phyloP scores from a whole-genome alignment of 2,797 vertebrate genomes.

The Cyclopterus lumpus region DNA sequence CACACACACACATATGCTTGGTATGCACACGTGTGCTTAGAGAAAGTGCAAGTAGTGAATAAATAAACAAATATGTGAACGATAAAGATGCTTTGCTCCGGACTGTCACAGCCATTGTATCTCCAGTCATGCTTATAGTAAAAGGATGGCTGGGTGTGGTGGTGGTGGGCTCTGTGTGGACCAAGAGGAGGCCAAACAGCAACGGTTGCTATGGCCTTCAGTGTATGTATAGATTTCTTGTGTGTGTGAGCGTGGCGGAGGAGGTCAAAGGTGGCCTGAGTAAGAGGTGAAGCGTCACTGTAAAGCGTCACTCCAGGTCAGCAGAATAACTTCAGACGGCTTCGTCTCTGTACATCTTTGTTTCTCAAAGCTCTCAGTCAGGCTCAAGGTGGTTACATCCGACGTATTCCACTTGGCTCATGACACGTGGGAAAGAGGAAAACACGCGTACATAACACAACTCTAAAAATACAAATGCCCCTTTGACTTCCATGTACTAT shows the following conservation, averaged over 20 bases:
- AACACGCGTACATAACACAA: neutral
- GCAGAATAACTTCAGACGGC: conserved; percentile 22
- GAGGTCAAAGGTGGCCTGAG: conserved; percentile 9
- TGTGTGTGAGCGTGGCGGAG: conserved; percentile 14
- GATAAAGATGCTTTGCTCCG: neutral
- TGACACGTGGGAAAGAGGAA: neutral
- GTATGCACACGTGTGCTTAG: conserved; percentile 36
- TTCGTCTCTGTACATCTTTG: conserved; percentile 29
- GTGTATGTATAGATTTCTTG: conserved; percentile 32
- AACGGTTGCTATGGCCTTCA: conserved; percentile 70
- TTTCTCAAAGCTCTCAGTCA: neutral
- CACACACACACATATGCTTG: conserved; percentile 31
- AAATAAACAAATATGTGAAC: neutral
- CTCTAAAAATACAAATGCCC: neutral
- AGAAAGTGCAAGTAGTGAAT: conserved; percentile 4
- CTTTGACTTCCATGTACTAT: neutral
- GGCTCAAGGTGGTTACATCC: conserved; percentile 10
- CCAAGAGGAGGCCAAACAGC: conserved; percentile 63
- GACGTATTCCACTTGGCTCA: neutral
- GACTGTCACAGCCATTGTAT: neutral
- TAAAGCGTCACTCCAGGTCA: conserved; percentile 45
- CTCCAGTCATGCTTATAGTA: neutral
- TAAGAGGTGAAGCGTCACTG: conserved; percentile 44
- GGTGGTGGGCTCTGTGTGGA: conserved; percentile 46
- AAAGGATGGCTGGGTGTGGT: conserved; percentile 41